Percentiles rank a stretch among this genome's conserved stretches.
phyloP scores from a whole-genome alignment of 1,140 invertebrate species.

The Antheraea mylitta region DNA sequence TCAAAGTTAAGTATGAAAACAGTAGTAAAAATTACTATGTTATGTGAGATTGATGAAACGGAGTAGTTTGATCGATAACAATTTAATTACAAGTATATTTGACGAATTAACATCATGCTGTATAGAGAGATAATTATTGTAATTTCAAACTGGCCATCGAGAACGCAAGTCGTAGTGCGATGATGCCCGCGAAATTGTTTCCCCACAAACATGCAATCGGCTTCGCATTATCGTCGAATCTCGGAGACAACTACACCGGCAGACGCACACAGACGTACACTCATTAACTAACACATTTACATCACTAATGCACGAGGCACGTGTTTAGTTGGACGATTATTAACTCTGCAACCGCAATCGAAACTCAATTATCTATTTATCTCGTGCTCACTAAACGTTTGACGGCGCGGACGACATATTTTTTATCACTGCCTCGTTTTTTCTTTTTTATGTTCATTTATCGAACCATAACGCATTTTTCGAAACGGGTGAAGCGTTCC shows the following conservation, averaged over 20 bases:
- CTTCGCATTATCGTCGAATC: constrained; percentile 6
- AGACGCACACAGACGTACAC: constrained; percentile 56
- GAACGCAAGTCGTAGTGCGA: too few relatives aligned
- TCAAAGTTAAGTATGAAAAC: too few relatives aligned
- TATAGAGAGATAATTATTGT: too few relatives aligned
- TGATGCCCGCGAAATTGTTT: constrained; percentile 23
- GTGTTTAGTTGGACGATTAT: constrained; percentile 38
- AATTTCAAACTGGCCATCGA: too few relatives aligned
- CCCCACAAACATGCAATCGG: background rate
- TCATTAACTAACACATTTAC: constrained; percentile 75
- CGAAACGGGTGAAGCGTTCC: constrained; percentile 58
- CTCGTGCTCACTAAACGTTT: constrained; percentile 15
- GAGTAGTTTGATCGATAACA: too few relatives aligned
- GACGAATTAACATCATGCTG: too few relatives aligned
- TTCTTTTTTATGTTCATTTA: constrained; percentile 40
- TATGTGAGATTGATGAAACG: too few relatives aligned
- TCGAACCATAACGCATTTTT: constrained; percentile 46
- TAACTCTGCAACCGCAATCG: constrained; percentile 40
- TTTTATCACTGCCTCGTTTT: too few relatives aligned
- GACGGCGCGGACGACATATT: constrained; percentile 37
- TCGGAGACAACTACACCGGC: constrained; percentile 37
- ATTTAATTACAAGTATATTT: too few relatives aligned
- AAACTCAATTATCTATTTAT: constrained; percentile 54
- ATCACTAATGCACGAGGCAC: constrained; percentile 59
- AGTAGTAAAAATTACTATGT: too few relatives aligned